Conservation (phyloP, 2,888 invertebrate species). For the Callyntrura guangdongensis region DNA sequence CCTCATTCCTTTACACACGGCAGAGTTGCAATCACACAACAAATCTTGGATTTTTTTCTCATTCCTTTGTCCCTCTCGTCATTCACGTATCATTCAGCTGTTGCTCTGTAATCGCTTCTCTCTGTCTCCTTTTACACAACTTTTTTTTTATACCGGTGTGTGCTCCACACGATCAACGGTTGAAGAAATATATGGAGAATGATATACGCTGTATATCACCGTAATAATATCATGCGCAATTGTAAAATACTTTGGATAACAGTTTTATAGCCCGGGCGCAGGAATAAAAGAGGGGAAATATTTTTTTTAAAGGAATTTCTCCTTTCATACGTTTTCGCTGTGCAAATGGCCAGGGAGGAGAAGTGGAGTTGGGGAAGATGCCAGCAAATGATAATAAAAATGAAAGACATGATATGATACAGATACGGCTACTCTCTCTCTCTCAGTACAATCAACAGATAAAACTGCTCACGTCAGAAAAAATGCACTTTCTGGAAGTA, state of each 20-base stretch:
- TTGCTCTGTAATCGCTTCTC: conserved; percentile 48
- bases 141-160: too few relatives aligned
- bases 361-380: conserved; percentile 43
- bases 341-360: not conserved
- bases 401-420: conserved; percentile 73
- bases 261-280: too few relatives aligned
- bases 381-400: conserved; percentile 66
- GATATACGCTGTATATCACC: too few relatives aligned
- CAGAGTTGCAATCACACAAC: conserved; percentile 7
- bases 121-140: too few relatives aligned
- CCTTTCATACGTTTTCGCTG: not conserved
- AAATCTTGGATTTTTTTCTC: conserved; percentile 42
- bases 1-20: not conserved
- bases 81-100: conserved; percentile 59
- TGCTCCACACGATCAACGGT: too few relatives aligned
- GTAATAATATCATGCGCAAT: too few relatives aligned
- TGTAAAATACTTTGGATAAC: too few relatives aligned
- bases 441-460: conserved; percentile 4
- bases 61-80: conserved; percentile 27
- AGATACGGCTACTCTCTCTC: conserved; percentile 60
- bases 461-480: conserved; percentile 16
- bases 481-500: too few relatives aligned
- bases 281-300: too few relatives aligned
- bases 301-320: conserved; percentile 13
- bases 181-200: too few relatives aligned